Evolutionary conservation across 1,140 invertebrate genomes (phyloP).

Genomic region (Papilio polyxenes): DNA sequence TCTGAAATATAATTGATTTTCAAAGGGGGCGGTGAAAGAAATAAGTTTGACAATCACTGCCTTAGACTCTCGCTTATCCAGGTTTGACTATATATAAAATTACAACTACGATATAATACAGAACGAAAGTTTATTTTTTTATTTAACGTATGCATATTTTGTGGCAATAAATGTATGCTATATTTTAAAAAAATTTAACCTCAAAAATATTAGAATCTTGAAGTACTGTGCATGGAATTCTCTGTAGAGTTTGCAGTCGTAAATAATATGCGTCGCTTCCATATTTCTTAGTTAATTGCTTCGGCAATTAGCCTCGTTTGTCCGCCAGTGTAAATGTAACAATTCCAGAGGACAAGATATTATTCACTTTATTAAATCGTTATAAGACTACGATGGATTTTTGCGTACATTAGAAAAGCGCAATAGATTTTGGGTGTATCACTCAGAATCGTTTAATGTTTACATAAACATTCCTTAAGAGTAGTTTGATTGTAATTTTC

Average conservation of each 20-base stretch:
- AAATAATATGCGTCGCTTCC: constrained; percentile 52
- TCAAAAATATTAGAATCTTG: not conserved
- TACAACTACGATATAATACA: no score
- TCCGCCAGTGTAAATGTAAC: constrained; percentile 49
- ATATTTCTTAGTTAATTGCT: constrained; percentile 61
- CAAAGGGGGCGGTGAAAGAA: no score
- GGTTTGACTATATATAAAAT: no score
- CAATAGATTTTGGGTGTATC: no score
- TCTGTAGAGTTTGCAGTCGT: constrained; percentile 34
- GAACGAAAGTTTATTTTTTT: not conserved
- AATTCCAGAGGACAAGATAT: constrained; percentile 32
- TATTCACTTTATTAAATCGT: not conserved
- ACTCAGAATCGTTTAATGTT: no score
- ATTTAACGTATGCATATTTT: not conserved
- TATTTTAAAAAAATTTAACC: constrained; percentile 11
- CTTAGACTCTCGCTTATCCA: no score
- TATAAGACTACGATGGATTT: not conserved
- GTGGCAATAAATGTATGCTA: not conserved
- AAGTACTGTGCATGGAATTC: not conserved
- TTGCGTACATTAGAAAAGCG: not conserved
- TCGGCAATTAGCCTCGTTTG: constrained; percentile 61
- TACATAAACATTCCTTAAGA: no score
- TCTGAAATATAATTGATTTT: no score
- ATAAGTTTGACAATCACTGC: no score
- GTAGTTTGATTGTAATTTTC: no score